phyloP scores from a whole-genome alignment of 2,888 invertebrate genomes.

The Drosophila seclusa region DNA sequence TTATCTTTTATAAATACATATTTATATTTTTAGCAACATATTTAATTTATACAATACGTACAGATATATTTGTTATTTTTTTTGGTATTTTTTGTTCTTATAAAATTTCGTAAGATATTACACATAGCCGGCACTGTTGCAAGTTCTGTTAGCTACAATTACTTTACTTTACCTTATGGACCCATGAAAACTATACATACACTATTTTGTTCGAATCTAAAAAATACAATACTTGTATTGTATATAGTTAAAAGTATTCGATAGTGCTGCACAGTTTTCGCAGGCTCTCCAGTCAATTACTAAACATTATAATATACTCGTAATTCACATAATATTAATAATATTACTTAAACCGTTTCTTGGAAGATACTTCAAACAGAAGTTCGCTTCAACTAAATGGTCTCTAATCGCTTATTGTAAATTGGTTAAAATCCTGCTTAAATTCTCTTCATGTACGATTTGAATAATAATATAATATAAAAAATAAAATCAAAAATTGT shows the following conservation, averaged over 20 bases:
- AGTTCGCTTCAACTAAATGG: conserved; percentile 12
- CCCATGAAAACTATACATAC: conserved; percentile 16
- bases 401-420: conserved; percentile 5
- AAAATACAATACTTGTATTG: not conserved
- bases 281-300: conserved; percentile 21
- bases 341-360: conserved; percentile 22
- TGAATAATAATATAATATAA: too few relatives aligned
- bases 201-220: not conserved
- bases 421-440: not conserved
- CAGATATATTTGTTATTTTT: conserved; percentile 37
- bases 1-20: conserved; percentile 34
- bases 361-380: conserved; percentile 55
- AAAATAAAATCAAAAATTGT: not conserved
- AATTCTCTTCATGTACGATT: not conserved
- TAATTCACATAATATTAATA: conserved; percentile 28
- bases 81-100: conserved; percentile 32
- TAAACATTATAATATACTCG: conserved; percentile 22
- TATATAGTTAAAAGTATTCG: conserved; percentile 16
- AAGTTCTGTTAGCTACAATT: conserved; percentile 35
- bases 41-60: conserved; percentile 56
- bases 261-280: conserved; percentile 14
- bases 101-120: conserved; percentile 70
- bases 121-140: conserved; percentile 79
- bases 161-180: conserved; percentile 11
- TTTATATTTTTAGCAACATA: conserved; percentile 47